These are phyloP conservation scores for cattle (Bos taurus) DNA, from an alignment of 2,113 vertebrate genomes.

Conservation along the genomic window DNA sequence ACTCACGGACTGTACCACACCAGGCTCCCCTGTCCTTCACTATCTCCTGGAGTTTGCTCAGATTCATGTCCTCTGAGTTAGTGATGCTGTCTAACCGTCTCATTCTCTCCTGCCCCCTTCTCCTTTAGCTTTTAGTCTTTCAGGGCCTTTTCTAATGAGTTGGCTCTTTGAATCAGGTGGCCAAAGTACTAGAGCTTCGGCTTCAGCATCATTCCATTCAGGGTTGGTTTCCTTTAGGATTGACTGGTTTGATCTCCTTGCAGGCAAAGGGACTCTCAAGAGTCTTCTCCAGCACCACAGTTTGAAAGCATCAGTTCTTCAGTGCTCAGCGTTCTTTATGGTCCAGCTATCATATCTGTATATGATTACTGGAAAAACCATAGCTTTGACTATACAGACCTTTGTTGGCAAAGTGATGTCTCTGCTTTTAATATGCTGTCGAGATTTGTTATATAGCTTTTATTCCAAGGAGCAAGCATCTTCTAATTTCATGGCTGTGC, in stretches of 20 bases:
- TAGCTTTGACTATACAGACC: not conserved
- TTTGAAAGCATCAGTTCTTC: not conserved
- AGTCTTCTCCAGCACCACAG: not conserved
- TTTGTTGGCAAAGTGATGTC: not conserved
- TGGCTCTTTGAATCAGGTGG: not conserved
- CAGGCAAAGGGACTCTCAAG: not conserved
- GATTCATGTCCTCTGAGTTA: not conserved
- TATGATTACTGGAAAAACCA: not conserved
- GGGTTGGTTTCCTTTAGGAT: not conserved
- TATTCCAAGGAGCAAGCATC: not conserved
- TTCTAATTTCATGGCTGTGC: not conserved
- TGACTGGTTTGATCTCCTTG: not conserved
- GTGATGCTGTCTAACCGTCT: not conserved
- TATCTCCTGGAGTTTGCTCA: not conserved
- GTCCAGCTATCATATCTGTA: not conserved
- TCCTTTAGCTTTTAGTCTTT: not conserved
- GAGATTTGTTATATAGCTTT: not conserved
- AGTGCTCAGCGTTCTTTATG: not conserved
- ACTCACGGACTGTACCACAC: not conserved
- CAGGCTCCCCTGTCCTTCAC: not conserved
- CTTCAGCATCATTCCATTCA: not conserved
- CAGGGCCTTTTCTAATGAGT: not conserved
- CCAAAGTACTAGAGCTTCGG: not conserved
- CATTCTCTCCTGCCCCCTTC: not conserved
- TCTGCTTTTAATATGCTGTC: not conserved